These are phyloP conservation scores for Drosophila varians DNA, from an alignment of 1,140 invertebrate genomes.

Conservation along the genomic window DNA sequence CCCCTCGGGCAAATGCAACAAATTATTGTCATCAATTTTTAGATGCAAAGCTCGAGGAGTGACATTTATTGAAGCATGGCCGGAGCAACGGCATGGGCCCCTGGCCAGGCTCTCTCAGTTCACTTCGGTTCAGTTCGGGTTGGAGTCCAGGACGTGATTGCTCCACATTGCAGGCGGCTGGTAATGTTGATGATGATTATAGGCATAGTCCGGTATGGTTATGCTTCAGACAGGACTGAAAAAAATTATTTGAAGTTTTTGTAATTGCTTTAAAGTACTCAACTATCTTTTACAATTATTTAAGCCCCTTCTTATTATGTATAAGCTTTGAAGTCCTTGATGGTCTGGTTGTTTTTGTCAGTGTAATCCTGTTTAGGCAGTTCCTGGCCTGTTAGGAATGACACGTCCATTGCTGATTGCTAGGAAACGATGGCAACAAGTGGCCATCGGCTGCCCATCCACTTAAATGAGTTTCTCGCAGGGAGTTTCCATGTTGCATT, in stretches of 20 bases:
- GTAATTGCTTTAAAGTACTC: no score
- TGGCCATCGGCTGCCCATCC: constrained; percentile 58
- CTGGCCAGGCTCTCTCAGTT: constrained; percentile 28
- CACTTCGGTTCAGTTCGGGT: constrained; percentile 9
- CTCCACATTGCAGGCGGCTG: constrained; percentile 69
- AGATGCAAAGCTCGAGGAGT: constrained; percentile 80
- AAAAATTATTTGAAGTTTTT: no score
- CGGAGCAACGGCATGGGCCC: constrained; percentile 39
- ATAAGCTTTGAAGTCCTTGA: not conserved
- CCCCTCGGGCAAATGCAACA: constrained; percentile 76
- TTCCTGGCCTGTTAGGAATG: constrained; percentile 51
- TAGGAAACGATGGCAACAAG: constrained; percentile 74
- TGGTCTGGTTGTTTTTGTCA: not conserved
- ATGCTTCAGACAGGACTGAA: constrained; percentile 6
- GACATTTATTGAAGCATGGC: constrained; percentile 78
- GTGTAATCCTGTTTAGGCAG: constrained; percentile 2
- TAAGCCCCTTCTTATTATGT: not conserved
- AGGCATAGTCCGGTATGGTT: constrained; percentile 36
- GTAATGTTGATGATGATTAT: constrained; percentile 71
- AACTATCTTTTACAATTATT: not conserved
- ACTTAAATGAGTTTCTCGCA: constrained; percentile 60
- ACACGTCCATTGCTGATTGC: constrained; percentile 74
- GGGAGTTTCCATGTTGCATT: constrained; percentile 15
- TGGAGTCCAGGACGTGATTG: constrained; percentile 59
- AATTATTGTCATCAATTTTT: constrained; percentile 82